Conservation (phyloP, 1,140 invertebrate genomes). For the Cyrtorhinus lividipennis region DNA sequence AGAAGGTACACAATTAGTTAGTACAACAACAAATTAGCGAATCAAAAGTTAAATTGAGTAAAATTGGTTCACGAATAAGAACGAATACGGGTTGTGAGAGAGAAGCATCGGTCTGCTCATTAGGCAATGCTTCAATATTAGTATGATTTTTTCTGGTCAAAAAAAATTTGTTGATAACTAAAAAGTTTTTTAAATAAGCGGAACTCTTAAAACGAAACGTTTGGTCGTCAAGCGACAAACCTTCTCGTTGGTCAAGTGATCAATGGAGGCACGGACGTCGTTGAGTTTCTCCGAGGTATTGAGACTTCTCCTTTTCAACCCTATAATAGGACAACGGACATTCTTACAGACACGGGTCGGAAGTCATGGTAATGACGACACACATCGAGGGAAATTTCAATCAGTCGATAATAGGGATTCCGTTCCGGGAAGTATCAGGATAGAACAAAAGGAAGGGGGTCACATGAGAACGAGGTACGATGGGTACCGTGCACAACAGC, state of each 20-base stretch:
- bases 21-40: too few species aligned
- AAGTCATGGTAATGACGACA: background rate
- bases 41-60: too few species aligned
- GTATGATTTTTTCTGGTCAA: too few species aligned
- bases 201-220: background rate
- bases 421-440: too few species aligned
- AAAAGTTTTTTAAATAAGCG: constrained; percentile 3
- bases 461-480: too few species aligned
- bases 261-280: constrained; percentile 73
- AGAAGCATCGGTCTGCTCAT: too few species aligned
- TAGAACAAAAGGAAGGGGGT: too few species aligned
- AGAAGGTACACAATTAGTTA: too few species aligned
- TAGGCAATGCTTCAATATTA: too few species aligned
- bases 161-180: too few species aligned
- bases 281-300: constrained; percentile 83
- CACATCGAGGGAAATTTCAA: background rate
- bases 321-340: constrained; percentile 38
- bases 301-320: constrained; percentile 85
- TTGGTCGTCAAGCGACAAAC: constrained; percentile 37
- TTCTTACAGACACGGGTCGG: background rate
- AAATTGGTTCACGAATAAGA: too few species aligned
- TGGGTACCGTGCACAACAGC: constrained; percentile 15
- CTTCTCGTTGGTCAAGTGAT: constrained; percentile 85
- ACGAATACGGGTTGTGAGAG: too few species aligned
- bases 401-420: background rate